Base-by-base conservation (phyloP, 2,888 invertebrate species). In the Oeneis ivallda region DNA sequence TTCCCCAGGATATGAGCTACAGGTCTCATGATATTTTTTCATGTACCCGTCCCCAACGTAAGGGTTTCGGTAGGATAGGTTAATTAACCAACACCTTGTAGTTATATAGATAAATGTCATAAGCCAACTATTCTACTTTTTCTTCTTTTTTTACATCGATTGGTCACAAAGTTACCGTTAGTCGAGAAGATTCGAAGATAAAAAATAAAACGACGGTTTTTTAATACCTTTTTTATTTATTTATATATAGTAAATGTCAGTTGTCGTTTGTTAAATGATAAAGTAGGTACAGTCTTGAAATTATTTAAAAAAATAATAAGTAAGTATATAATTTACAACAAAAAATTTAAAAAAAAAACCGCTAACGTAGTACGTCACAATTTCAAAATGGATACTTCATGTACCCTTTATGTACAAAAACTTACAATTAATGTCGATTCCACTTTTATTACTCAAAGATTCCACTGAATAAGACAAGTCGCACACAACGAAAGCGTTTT, bases 191-290 rank as follows among this genome's bases (percentile, higher is more conserved):
- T 26, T 1, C 26, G 1, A 26, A 0, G 26, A 47, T 57, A 32
- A 45, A 45, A 26, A 89, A 86, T 84, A 74, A 89, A 88, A 89
- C 82, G 78, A 74, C 74, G 73, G 11, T 58, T 76, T 67, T 83
- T 83, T 81, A 82, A 82, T 89, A 86, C 82, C 82, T 77, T 86
- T 88, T 76, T 86, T 89, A 86, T 90, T 89, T 86, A 86, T 88
- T 81, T 85, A 87, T 91, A 89, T 89, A 90, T 89, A 89, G 83
- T 89, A 88, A 88, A 87, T 86, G 88, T 86, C 86, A 86, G 82
- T 84, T 86, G 83, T 80, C 75, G 78, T 80, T 83, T 81, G 84
- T 87, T 83, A 86, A 87, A 87, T 82, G 84, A 86, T 85, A 84
- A 83, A 70, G 76, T 83, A 81, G 85, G 84, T 90, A 92, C 91